Percentiles rank a stretch among this genome's conserved stretches.
These are phyloP conservation scores for Aptenodytes forsteri DNA, from an alignment of 2,113 vertebrate species.

Conservation along the genomic window DNA sequence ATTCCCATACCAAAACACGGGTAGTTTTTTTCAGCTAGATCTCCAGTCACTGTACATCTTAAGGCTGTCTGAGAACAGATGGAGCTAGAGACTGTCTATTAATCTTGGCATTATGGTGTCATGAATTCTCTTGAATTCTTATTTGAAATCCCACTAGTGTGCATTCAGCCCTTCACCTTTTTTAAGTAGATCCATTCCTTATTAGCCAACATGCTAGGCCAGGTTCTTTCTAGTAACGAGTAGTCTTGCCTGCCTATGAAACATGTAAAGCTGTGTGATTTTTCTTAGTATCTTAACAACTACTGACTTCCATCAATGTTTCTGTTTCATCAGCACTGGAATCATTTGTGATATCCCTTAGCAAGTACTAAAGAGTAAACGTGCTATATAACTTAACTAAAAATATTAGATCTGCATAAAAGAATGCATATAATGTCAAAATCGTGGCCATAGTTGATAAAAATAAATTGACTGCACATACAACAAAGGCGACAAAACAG, in stretches of 20 bases:
- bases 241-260: not conserved
- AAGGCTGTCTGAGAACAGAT: not conserved
- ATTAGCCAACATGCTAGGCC: not conserved
- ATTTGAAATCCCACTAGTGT: not conserved
- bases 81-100: not conserved
- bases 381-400: not conserved
- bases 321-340: not conserved
- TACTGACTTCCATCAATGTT: not conserved
- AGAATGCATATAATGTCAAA: not conserved
- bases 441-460: not conserved
- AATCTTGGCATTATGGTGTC: not conserved
- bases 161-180: not conserved
- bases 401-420: not conserved
- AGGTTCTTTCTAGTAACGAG: not conserved
- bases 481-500: not conserved
- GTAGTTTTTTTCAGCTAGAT: not conserved
- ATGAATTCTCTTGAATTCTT: not conserved
- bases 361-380: not conserved
- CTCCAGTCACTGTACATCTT: not conserved
- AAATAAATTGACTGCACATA: not conserved
- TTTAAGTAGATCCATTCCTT: not conserved
- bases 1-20: not conserved
- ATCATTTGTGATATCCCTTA: not conserved
- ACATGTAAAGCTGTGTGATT: not conserved
- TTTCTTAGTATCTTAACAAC: not conserved